Base-by-base conservation (phyloP, 2,113 vertebrate species). In the Hypomesus transpacificus region DNA sequence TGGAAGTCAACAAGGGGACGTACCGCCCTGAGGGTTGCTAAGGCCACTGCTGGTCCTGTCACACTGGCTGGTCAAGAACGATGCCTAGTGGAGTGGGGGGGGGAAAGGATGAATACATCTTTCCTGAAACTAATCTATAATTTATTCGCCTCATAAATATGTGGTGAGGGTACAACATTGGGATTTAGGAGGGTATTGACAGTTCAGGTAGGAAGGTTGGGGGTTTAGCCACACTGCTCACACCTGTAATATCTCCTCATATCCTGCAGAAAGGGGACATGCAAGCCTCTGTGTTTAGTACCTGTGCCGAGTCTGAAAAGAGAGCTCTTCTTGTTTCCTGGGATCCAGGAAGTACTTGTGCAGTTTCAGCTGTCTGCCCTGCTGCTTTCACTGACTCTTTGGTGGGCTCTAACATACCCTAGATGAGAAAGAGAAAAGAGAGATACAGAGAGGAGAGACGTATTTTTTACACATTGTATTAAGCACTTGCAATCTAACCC, bases 1-100 rank as follows among this genome's bases (percentile, higher is more conserved):
- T 94, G 94, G 91, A 92, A 93, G 92, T 93, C 93, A 92, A 93
- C 89, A 92, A 90, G 94, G 93, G 93, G 93, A 98, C 94, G 90
- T 95, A 95, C 96, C 96, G 92, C 94, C 95, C 95, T 95, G 93
- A 90, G 95, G 95, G 93, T 95, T 95, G 92, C 93, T 95, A 94
- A 96, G 95, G 93, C 95, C 94, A 91, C 91, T 93, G 92, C 92
- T 93, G 93, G 92, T 96, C 95, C 95, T 95, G 93, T 95, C 94
- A 91, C 93, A 93, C 93, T 94, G 92, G 87, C 92, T 91, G 89
- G 93, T 92, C 87, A 94, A 89, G 84, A 94, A 90, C 83, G 86
- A 92, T 91, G 94, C 95, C 96, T 98, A 84, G 82, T 89, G 71
- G 3, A 1, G 17, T 18, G 53, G 1, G 53, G 66, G 34, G 50